Evolutionary conservation across 2,113 vertebrate species (phyloP).

Genomic region (Rhinoptilus africanus): DNA sequence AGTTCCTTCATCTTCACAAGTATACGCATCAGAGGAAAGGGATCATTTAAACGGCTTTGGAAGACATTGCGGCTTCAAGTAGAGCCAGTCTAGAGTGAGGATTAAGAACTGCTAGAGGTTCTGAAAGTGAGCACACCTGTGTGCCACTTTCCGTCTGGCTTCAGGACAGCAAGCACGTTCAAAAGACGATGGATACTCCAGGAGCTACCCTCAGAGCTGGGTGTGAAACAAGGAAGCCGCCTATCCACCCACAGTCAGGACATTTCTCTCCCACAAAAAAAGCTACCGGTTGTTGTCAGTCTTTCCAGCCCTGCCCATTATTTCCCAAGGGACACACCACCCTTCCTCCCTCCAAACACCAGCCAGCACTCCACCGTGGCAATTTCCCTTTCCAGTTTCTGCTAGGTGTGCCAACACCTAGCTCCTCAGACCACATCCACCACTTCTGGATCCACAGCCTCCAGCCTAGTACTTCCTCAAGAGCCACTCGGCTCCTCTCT

Average conservation of each 20-base stretch:
- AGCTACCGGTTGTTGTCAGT: not conserved
- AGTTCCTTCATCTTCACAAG: not conserved
- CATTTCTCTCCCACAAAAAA: not conserved
- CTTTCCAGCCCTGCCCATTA: not conserved
- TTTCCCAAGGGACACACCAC: not conserved
- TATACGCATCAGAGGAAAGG: not conserved
- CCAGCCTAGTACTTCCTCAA: not conserved
- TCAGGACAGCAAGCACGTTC: not conserved
- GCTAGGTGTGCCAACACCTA: not conserved
- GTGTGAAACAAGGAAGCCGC: not conserved
- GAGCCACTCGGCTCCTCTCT: not conserved
- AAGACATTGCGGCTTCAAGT: not conserved
- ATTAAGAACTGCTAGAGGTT: not conserved
- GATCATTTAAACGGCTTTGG: not conserved
- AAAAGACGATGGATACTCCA: not conserved
- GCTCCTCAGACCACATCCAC: not conserved
- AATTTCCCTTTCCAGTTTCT: not conserved
- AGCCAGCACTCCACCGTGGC: accelerated
- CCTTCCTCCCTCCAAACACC: not conserved
- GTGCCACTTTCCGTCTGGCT: not conserved
- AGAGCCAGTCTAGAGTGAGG: not conserved
- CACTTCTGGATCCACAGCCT: not conserved
- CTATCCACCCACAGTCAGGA: not conserved
- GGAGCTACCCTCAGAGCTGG: not conserved
- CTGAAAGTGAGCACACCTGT: accelerated